Evolutionary conservation across 2,888 invertebrate species (phyloP).

Genomic region (Sinelater perroti): DNA sequence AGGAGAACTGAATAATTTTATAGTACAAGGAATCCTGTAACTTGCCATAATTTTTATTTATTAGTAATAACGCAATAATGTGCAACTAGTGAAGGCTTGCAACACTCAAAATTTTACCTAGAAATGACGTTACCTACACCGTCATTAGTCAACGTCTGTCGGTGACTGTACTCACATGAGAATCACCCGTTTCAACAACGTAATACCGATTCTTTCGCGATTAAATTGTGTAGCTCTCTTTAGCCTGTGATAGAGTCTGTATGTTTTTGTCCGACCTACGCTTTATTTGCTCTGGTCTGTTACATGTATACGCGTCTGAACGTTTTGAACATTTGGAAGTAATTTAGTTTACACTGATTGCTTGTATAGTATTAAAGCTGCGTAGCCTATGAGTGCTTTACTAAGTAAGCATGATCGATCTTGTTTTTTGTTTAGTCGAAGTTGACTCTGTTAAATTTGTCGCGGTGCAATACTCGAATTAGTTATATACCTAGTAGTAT

Average conservation of each 20-base stretch:
- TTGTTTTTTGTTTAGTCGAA: constrained; percentile 5
- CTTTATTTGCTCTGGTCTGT: constrained; percentile 40
- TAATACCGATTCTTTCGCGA: no score
- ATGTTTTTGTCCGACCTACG: constrained; percentile 43
- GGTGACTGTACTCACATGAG: no score
- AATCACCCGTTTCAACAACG: constrained; percentile 2
- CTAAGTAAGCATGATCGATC: no score
- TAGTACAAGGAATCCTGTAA: constrained; percentile 56
- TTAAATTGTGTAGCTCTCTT: constrained; percentile 53
- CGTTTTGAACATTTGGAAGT: constrained; percentile 10
- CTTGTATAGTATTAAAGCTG: no score
- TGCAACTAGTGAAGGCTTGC: constrained; percentile 22
- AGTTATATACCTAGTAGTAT: constrained; percentile 47
- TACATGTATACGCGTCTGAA: constrained; percentile 39
- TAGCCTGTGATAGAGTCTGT: constrained; percentile 59
- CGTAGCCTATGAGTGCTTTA: no score
- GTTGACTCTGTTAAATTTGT: constrained; percentile 32
- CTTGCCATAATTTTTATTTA: constrained; percentile 51
- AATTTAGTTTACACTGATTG: constrained; percentile 46
- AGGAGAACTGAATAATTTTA: constrained; percentile 41
- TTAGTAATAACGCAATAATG: constrained; percentile 35
- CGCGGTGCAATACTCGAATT: constrained; percentile 38
- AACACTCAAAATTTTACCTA: constrained; percentile 23
- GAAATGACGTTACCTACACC: constrained; percentile 1
- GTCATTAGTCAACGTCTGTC: no score